Percentiles rank a stretch among this genome's conserved stretches.
Evolutionary conservation across 2,888 invertebrate species (phyloP).

Genomic region (Mechanitis messenoides): DNA sequence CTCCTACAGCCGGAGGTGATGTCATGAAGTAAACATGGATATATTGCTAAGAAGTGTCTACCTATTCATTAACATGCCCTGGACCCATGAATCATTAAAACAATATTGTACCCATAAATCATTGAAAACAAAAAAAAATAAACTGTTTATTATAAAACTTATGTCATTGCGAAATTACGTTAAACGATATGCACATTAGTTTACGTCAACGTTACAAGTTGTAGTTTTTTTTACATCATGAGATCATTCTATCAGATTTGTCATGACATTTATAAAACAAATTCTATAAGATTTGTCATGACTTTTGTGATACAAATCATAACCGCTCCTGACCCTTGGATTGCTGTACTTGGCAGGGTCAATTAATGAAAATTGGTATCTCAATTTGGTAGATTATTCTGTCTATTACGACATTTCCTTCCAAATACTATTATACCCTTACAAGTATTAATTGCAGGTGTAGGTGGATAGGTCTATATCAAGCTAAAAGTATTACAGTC

Average conservation of each 20-base stretch:
- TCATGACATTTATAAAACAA: not conserved
- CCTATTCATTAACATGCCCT: conserved; percentile 28
- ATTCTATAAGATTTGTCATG: not conserved
- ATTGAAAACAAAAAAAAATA: not conserved
- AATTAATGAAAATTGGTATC: conserved; percentile 1
- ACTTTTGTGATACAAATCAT: not conserved
- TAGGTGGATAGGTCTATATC: conserved; percentile 53
- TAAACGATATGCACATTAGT: not conserved
- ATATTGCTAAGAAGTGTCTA: conserved; percentile 36
- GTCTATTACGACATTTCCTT: not conserved
- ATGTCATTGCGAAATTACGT: not conserved
- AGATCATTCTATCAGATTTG: conserved; percentile 1
- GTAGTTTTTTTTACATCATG: not conserved
- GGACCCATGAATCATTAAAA: conserved; percentile 28
- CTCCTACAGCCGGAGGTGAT: conserved; percentile 56
- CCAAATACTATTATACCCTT: conserved; percentile 18
- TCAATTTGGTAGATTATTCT: conserved; percentile 1
- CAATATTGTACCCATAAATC: not conserved
- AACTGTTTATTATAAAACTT: not conserved
- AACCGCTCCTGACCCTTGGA: not conserved
- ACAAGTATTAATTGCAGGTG: conserved; percentile 53
- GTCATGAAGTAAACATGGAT: conserved; percentile 53
- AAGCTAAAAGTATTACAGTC: conserved; percentile 37
- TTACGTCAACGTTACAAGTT: conserved; percentile 2
- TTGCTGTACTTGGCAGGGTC: not conserved